Evolutionary conservation across 2,888 invertebrate species (phyloP).

Genomic region (Thysanoteuthis rhombus): DNA sequence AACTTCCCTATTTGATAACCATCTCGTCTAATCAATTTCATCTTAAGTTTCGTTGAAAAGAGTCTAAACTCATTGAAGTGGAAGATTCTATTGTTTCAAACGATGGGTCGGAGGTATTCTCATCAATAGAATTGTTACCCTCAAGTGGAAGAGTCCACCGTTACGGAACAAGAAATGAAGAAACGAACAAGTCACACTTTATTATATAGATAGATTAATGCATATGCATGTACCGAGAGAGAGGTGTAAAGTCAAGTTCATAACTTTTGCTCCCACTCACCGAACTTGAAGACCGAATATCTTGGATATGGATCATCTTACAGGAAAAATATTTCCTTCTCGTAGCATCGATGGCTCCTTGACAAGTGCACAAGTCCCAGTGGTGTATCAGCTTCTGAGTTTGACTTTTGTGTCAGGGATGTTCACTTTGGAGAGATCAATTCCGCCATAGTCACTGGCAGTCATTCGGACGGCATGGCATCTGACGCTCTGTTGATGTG

Average conservation of each 20-base stretch:
- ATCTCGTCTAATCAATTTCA: too few relatives aligned
- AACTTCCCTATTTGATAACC: too few relatives aligned
- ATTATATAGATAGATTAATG: background rate
- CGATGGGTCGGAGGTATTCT: too few relatives aligned
- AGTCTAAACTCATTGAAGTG: too few relatives aligned
- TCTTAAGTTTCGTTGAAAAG: too few relatives aligned
- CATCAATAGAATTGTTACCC: too few relatives aligned
- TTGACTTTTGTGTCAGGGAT: background rate
- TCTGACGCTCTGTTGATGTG: background rate
- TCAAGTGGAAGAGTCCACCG: too few relatives aligned
- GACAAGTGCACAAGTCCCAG: background rate
- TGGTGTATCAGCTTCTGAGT: background rate
- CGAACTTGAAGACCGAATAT: background rate
- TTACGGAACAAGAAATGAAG: too few relatives aligned
- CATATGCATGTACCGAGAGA: background rate
- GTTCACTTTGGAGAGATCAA: background rate
- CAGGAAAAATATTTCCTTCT: background rate
- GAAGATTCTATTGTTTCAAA: too few relatives aligned
- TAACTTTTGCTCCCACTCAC: background rate
- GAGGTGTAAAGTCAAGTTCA: background rate
- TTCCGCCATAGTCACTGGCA: background rate
- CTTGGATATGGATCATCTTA: background rate
- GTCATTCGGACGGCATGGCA: background rate
- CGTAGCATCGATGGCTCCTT: background rate
- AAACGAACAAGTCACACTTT: too few relatives aligned